phyloP scores from a whole-genome alignment of 2,888 invertebrate genomes.

The Cryptocheilus praepositus region DNA sequence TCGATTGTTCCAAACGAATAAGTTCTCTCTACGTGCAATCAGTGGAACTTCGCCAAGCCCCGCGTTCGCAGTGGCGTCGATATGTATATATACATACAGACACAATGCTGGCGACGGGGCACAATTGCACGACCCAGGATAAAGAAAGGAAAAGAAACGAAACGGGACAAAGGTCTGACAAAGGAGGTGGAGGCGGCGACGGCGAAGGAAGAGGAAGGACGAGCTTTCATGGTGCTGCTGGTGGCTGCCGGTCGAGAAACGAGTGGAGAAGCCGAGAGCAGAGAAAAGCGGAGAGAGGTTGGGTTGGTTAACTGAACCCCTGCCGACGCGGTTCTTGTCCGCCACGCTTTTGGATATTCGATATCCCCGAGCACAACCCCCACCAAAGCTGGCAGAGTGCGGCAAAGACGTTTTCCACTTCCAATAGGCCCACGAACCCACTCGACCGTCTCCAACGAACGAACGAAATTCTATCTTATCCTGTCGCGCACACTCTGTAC shows the following conservation, averaged over 20 bases:
- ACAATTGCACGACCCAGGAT: slow-evolving; percentile 34
- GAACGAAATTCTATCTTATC: slow-evolving; percentile 51
- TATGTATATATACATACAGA: slow-evolving; percentile 12
- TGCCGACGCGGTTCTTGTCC: slow-evolving; percentile 43
- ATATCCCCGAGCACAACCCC: slow-evolving; percentile 48
- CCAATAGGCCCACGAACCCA: slow-evolving; percentile 49
- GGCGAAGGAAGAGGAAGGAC: slow-evolving; percentile 20
- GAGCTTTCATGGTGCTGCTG: too few relatives aligned
- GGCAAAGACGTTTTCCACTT: slow-evolving; percentile 68
- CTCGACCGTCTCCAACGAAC: slow-evolving; percentile 25
- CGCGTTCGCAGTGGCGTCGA: not conserved
- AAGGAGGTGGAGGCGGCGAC: slow-evolving; percentile 35
- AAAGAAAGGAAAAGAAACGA: slow-evolving; percentile 48
- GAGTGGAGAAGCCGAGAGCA: slow-evolving; percentile 26
- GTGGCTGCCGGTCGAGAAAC: slow-evolving; percentile 12
- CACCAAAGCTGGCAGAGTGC: slow-evolving; percentile 43
- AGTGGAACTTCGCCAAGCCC: slow-evolving; percentile 12
- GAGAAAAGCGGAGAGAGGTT: slow-evolving; percentile 8
- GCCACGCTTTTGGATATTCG: slow-evolving; percentile 60
- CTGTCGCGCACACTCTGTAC: slow-evolving; percentile 13
- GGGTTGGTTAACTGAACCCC: slow-evolving; percentile 45
- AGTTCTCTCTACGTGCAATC: slow-evolving; percentile 18
- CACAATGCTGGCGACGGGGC: slow-evolving; percentile 27
- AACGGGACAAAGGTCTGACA: slow-evolving; percentile 59
- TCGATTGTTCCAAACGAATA: slow-evolving; percentile 25